Base-by-base conservation (phyloP, 2,797 vertebrate species). In the Apogon hyalosoma region DNA sequence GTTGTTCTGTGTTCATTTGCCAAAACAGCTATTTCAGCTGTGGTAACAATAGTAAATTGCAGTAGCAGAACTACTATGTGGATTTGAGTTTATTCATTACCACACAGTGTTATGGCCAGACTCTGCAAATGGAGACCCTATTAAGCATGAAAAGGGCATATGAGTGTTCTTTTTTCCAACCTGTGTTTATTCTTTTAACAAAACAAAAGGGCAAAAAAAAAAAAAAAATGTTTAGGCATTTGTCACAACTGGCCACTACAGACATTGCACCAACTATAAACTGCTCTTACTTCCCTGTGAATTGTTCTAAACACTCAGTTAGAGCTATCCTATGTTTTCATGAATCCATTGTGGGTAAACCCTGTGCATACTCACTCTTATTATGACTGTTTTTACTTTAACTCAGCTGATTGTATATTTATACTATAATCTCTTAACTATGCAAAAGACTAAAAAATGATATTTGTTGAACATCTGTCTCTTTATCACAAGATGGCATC, bases 381-480 rank as follows among this genome's bases (percentile, higher is more conserved):
- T 63, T 63, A 57, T 40, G 1, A n/a, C 3, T 11, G 16, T 24
- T 31, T 13, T 49, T 49, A 45, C 60, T 73, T 65, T 28, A 47
- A 56, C 10, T 73, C 15, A 1, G 3, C 38, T 73, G 11, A 41
- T 66, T 48, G 1, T 21, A 16, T 68, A 40, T 21, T 39, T 21
- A 53, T 12, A 19, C 21, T 24, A 4, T 24, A 24, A 24, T 24
- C 21, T 24, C 21, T 24, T 24, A 24, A 59, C 52, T 61, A 63
- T 39, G 61, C 19, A 71, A 78, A 79, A 63, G 48, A 38, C 8
- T 46, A 15, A 65, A 74, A 80, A 81, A 56, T 54, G 4, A 62
- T 70, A 84, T 90, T 78, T 81, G 73, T 65, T 40, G 59, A 91
- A 87, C 90, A 92, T 92, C 89, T 93, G 90, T 88, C 86, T 92